Base-by-base conservation (phyloP, 2,113 vertebrate species). In the Steatornis caripensis region DNA sequence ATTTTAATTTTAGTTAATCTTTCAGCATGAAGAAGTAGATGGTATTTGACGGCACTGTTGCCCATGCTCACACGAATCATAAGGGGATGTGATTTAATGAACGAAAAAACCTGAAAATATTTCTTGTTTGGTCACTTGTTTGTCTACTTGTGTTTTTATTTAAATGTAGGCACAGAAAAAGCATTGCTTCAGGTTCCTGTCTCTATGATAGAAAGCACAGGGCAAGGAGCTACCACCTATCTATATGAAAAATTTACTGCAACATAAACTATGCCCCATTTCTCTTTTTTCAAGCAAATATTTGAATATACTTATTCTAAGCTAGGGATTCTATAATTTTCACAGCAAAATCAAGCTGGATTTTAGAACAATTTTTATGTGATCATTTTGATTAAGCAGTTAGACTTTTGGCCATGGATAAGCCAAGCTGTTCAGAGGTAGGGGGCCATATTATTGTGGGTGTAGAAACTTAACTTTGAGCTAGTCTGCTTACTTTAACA, bases 1-100 rank as follows among this genome's bases (percentile, higher is more conserved):
- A 95, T 97, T 97, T 98, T 97, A 97, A 96, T 97, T 98, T 96
- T 81, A 95, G 89, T 69, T 95, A 79, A 87, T 96, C 81, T 96
- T 97, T 96, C 77, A 95, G 64, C 58, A 83, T 49, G 72, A 91
- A 95, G 82, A 94, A 94, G 70, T 75, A 92, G 78, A 77, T 60
- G 21, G 51, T 41, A 80, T 87, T 88, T 60, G 46, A 84, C 55
- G 19, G 5, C 30, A 66, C 54, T 57, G 45, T n/a, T 86, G 89
- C 75, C 94, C 49, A 23, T 48, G 92, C 14, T 16, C 78, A 62
- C 5, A 81, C 87, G 16, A 86, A 70, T 36, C 49, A 57, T 32
- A 78, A 2, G 62, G 16, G 19, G 22, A 69, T 15, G 34, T 79
- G 49, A 90, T 65, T 80, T 74, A 83, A 87, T 86, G 23, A 85